Evolutionary conservation across 2,797 vertebrate species (phyloP).

Genomic region (Potorous gilbertii): DNA sequence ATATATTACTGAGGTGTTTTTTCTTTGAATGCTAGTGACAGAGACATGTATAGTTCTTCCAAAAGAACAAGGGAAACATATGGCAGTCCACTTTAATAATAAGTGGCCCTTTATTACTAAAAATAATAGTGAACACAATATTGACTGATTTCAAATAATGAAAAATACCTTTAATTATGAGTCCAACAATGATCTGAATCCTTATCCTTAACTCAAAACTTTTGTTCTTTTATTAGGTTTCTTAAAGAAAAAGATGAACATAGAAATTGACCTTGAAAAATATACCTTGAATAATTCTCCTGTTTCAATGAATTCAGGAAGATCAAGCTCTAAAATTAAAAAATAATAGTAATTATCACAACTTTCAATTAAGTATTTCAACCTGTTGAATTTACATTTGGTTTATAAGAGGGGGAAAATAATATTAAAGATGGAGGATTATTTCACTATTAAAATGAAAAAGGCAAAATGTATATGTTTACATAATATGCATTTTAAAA

Average conservation of each 20-base stretch:
- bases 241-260: constrained; percentile 71
- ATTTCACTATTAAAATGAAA: constrained; percentile 44
- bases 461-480: constrained; percentile 20
- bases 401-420: not conserved
- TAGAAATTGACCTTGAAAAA: constrained; percentile 16
- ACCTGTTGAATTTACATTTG: constrained; percentile 3
- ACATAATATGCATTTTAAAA: not conserved
- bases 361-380: constrained; percentile 42
- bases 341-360: constrained; percentile 66
- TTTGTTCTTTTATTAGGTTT: not conserved
- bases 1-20: constrained; percentile 8
- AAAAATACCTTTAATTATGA: not conserved
- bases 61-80: not conserved
- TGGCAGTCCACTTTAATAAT: not conserved
- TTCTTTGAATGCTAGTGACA: not conserved
- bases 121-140: not conserved
- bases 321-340: constrained; percentile 89
- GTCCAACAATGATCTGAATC: constrained; percentile 21
- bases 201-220: constrained; percentile 23
- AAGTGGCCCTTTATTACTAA: not conserved
- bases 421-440: constrained; percentile 36
- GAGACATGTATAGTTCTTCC: constrained; percentile 10
- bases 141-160: not conserved
- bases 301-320: constrained; percentile 88
- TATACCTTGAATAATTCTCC: constrained; percentile 88